Evolutionary conservation across 2,797 vertebrate genomes (phyloP), one percentile per base, ranked within the genome.

Genomic region (Argentina silus): DNA sequence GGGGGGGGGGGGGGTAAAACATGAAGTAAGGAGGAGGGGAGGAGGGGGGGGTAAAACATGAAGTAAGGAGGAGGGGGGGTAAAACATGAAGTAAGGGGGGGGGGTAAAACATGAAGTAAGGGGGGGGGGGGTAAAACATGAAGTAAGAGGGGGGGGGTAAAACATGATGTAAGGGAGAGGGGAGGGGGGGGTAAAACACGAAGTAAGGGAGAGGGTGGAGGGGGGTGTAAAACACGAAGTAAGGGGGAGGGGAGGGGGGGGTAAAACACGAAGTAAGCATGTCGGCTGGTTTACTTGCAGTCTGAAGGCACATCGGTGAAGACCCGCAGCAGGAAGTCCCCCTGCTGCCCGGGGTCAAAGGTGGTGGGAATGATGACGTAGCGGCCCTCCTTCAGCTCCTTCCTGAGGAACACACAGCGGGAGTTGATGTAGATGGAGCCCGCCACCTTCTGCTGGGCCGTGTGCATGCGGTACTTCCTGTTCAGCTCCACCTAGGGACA

Each of bases 381-480:
- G 69, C 97, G 96, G 0, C 98, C 98, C 86, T 97, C 96, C 59
- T 95, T 94, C 85, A 98, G 90, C 76, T 98, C 96, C 0, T 94
- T 96, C 83, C 96, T 94, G 85, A 98, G 87, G 91, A 99, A 98
- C 77, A 99, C 95, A 0, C 96, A 96, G 80, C 97, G 96, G 0
- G 98, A 98, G 87, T 99, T 99, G 91, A 99, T 99, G 90, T 97
- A 99, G 85, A 96, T 92, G 86, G 97, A 98, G 79, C 96, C 95
- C 78, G 95, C 96, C 27, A 95, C 94, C 84, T 97, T 95, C 85
- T 97, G 94, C 93, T 98, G 98, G 67, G 95, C 80, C 10, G 91
- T 90, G 86, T 99, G 98, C 98, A 99, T 97, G 67, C 98, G 94
- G 83, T 96, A 98, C 77, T 89, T 93, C 75, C 98, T 93, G 63